A percentile compares a stretch with the other conserved stretches of the same genome.
Evolutionary conservation across 2,113 vertebrate genomes (phyloP).

Genomic region (Himantopus leucocephalus): DNA sequence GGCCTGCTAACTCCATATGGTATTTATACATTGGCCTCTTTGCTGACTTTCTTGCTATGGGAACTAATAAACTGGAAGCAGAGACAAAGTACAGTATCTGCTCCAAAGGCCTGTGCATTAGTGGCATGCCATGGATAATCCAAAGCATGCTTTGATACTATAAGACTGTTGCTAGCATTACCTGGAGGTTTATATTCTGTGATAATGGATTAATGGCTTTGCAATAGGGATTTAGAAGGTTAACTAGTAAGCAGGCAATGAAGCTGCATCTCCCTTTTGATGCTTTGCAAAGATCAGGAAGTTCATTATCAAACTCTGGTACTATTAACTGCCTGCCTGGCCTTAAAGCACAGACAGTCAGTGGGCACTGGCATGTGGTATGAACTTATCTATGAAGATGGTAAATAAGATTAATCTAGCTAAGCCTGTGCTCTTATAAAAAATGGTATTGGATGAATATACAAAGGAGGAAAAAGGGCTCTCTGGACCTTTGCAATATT

Average conservation of each 20-base stretch:
- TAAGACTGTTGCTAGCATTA: neutral
- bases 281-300: neutral
- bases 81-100: neutral
- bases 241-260: neutral
- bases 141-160: neutral
- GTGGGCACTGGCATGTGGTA: neutral
- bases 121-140: neutral
- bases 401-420: neutral
- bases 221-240: neutral
- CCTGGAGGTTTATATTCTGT: neutral
- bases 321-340: neutral
- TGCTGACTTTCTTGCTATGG: neutral
- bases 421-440: neutral
- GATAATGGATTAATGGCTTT: neutral
- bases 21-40: neutral
- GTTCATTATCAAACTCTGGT: neutral
- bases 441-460: neutral
- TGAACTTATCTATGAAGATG: neutral
- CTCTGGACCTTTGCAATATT: neutral
- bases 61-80: neutral
- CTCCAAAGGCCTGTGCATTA: neutral
- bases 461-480: neutral
- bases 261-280: neutral
- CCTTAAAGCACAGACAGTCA: neutral
- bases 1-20: neutral